These are phyloP conservation scores for Pilophorus perplexus DNA, from an alignment of 2,888 invertebrate genomes.

Conservation along the genomic window DNA sequence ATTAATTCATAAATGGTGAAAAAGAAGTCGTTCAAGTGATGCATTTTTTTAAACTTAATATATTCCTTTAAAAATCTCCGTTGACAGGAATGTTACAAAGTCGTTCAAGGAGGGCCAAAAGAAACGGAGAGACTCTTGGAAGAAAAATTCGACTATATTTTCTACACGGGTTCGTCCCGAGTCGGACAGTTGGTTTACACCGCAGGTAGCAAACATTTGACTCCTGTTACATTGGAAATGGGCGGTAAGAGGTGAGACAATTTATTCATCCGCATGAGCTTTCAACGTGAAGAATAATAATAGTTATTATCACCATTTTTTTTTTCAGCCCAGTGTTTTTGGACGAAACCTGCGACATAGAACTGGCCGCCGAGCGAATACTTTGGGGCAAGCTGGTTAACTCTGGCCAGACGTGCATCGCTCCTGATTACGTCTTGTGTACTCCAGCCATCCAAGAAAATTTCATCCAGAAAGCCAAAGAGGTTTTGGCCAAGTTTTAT, in stretches of 20 bases:
- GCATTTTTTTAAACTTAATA: too few relatives aligned
- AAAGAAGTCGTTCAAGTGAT: too few relatives aligned
- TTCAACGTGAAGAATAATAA: not conserved
- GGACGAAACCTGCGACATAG: conserved; percentile 76
- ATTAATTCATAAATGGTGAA: too few relatives aligned
- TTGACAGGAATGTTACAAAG: conserved; percentile 72
- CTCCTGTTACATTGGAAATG: conserved; percentile 89
- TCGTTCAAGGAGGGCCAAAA: conserved; percentile 76
- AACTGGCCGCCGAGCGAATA: conserved; percentile 73
- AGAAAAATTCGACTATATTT: conserved; percentile 91
- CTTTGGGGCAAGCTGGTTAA: conserved; percentile 95
- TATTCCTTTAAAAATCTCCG: conserved; percentile 30
- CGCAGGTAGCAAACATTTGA: conserved; percentile 86
- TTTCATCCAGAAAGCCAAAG: conserved; percentile 65
- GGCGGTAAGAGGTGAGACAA: conserved; percentile 72
- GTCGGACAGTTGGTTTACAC: conserved; percentile 85
- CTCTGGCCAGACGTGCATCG: conserved; percentile 92
- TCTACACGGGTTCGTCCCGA: conserved; percentile 85
- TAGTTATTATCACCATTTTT: too few relatives aligned
- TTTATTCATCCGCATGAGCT: not conserved
- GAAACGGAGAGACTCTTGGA: conserved; percentile 84
- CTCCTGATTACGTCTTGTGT: conserved; percentile 91
- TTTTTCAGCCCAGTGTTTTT: conserved; percentile 84
- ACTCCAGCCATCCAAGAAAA: conserved; percentile 71
- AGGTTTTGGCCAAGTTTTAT: conserved; percentile 75